Evolutionary conservation across 2,888 invertebrate genomes (phyloP), one percentile per base, ranked within the genome.

Genomic region (Drosophila paucipuncta): DNA sequence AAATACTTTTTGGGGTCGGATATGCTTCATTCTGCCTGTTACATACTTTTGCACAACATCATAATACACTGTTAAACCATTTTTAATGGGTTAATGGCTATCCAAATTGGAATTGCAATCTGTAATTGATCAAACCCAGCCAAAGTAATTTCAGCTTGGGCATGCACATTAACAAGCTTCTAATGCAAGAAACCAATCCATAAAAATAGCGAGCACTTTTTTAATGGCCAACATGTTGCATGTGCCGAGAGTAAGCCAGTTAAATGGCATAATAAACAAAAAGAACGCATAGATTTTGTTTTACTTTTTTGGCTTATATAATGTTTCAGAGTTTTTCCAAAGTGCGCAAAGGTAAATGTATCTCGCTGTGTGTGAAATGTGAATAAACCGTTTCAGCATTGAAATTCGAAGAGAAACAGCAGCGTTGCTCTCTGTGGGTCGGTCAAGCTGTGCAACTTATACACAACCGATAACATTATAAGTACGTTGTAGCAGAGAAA

Each of bases 391-490:
- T 18, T 28, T 53, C 30, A 37, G 11, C 47, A 54, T 47, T 31
- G n/a, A 33, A 35, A 49, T 65, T 71, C 63, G 61, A 76, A 76
- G 72, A 76, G 71, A 60, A 49, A 49, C 39, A 54, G 31, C 50
- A 58, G 55, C 57, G n/a, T 13, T 57, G 13, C 30, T 59, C 62
- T 41, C 59, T 43, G 16, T 4, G 47, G 22, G 13, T 22, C 47
- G 41, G 47, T 28, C n/a, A 58, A 30, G 16, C 39, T 37, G 18
- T 68, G 41, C 31, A 62, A 49, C 68, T 73, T 78, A 78, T 59
- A 65, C 63, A 11, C 60, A 39, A 54, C 33, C 41, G 39, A 68
- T 69, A 77, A 66, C 62, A 73, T 47, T 66, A 55, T 49, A 64
- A 52, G 28, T 28, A 18, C 28, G 41, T 37, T 25, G 37, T 60